phyloP scores from a whole-genome alignment of 2,888 invertebrate species.

The Drosophila ustulata region DNA sequence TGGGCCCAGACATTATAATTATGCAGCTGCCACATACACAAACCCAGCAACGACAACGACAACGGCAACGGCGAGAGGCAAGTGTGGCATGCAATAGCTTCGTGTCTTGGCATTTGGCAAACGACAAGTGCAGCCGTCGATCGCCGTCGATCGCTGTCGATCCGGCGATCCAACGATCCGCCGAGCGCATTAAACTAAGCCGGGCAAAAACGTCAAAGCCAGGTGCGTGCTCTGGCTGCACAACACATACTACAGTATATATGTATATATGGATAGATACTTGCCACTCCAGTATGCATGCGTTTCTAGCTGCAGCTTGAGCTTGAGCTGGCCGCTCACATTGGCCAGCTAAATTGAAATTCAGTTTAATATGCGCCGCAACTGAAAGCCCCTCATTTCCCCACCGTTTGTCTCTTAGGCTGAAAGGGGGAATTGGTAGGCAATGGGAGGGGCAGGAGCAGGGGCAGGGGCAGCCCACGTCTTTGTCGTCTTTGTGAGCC shows the following conservation, averaged over 20 bases:
- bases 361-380: slow-evolving; percentile 67
- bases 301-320: not conserved
- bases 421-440: slow-evolving; percentile 22
- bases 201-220: slow-evolving; percentile 53
- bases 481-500: slow-evolving; percentile 52
- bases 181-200: slow-evolving; percentile 71
- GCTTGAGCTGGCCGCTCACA: slow-evolving; percentile 11
- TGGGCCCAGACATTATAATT: slow-evolving; percentile 75
- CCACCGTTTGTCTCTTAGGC: not conserved
- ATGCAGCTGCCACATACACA: slow-evolving; percentile 78
- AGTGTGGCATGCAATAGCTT: slow-evolving; percentile 66
- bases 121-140: slow-evolving; percentile 77
- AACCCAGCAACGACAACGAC: slow-evolving; percentile 15
- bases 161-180: slow-evolving; percentile 48
- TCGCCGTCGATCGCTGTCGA: slow-evolving; percentile 62
- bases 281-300: slow-evolving; percentile 9
- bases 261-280: not conserved
- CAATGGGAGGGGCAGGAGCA: not conserved
- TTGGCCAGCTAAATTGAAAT: slow-evolving; percentile 59
- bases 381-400: slow-evolving; percentile 33
- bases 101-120: slow-evolving; percentile 73
- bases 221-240: slow-evolving; percentile 69
- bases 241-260: slow-evolving; percentile 22
- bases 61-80: slow-evolving; percentile 26
- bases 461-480: slow-evolving; percentile 42